A percentile compares a stretch with the other conserved stretches of the same genome.
phyloP scores from a whole-genome alignment of 2,888 invertebrate genomes.

The Phengaris alcon region DNA sequence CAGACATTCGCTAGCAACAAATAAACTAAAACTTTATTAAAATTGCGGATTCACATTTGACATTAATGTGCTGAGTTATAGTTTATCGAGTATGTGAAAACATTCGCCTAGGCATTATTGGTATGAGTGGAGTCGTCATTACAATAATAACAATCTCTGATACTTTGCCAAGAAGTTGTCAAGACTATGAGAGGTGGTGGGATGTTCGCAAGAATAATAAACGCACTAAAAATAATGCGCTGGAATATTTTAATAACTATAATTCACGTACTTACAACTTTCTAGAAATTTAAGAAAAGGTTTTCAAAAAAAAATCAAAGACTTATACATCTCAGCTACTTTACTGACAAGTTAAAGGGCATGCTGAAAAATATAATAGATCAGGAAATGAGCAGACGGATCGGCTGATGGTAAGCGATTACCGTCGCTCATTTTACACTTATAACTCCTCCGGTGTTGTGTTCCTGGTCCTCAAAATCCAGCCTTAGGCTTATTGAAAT shows the following conservation, averaged over 20 bases:
- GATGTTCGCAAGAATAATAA: constrained; percentile 50
- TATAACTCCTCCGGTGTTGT: too few relatives aligned
- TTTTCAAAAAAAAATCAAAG: too few relatives aligned
- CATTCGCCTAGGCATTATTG: constrained; percentile 60
- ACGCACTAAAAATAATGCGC: constrained; percentile 54
- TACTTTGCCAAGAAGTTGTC: constrained; percentile 66
- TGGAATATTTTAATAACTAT: constrained; percentile 19
- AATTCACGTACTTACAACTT: constrained; percentile 20
- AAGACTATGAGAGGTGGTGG: constrained; percentile 52
- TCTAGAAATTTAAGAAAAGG: background rate
- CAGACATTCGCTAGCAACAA: background rate
- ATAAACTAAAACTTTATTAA: constrained; percentile 53
- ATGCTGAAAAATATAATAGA: too few relatives aligned
- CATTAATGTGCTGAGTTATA: constrained; percentile 63
- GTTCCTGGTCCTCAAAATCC: too few relatives aligned
- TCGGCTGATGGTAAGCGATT: too few relatives aligned
- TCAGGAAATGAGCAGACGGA: too few relatives aligned
- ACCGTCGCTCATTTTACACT: too few relatives aligned
- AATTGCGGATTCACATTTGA: constrained; percentile 50
- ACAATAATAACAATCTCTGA: constrained; percentile 71
- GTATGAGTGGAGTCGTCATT: constrained; percentile 71
- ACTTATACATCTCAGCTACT: too few relatives aligned
- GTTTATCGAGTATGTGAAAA: constrained; percentile 61
- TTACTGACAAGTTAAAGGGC: too few relatives aligned
- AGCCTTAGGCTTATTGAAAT: too few relatives aligned